Evolutionary conservation across 2,113 vertebrate species (phyloP).

Genomic region (Sebastes fasciatus): DNA sequence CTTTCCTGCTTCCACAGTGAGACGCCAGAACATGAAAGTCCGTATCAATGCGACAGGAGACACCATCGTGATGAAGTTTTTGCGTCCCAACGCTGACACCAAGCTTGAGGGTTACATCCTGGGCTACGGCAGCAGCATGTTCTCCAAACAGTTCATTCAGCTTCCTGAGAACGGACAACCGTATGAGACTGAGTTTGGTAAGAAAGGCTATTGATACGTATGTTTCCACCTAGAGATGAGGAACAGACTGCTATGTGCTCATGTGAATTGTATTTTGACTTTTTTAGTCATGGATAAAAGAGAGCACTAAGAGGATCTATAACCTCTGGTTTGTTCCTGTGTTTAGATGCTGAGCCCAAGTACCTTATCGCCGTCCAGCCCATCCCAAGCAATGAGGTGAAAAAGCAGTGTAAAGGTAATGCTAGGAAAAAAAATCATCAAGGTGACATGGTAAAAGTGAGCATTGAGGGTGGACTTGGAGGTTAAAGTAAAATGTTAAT

Average conservation of each 20-base stretch:
- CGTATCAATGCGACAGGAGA: conserved; percentile 93
- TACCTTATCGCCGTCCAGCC: conserved; percentile 93
- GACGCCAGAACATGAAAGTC: conserved; percentile 92
- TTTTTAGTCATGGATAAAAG: not conserved
- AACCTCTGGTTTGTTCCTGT: conserved; percentile 9
- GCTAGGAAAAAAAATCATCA: not conserved
- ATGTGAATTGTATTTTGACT: not conserved
- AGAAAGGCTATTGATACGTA: conserved; percentile 55
- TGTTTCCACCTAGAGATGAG: not conserved
- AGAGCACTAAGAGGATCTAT: not conserved
- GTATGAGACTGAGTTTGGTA: conserved; percentile 92
- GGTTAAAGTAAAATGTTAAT: conserved; percentile 4
- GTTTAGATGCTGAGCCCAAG: conserved; percentile 94
- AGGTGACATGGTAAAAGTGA: not conserved
- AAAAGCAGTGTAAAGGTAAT: conserved; percentile 93
- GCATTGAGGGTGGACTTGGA: not conserved
- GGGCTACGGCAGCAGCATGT: conserved; percentile 93
- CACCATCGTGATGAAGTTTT: conserved; percentile 92
- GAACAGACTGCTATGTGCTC: not conserved
- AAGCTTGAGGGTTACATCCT: conserved; percentile 94
- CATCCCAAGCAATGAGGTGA: conserved; percentile 87
- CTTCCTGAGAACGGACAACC: conserved; percentile 90
- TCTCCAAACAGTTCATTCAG: conserved; percentile 94
- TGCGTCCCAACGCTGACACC: conserved; percentile 86
- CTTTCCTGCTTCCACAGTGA: conserved; percentile 81